These are phyloP conservation scores for Spodoptera littoralis DNA, from an alignment of 2,888 invertebrate species.

Conservation along the genomic window DNA sequence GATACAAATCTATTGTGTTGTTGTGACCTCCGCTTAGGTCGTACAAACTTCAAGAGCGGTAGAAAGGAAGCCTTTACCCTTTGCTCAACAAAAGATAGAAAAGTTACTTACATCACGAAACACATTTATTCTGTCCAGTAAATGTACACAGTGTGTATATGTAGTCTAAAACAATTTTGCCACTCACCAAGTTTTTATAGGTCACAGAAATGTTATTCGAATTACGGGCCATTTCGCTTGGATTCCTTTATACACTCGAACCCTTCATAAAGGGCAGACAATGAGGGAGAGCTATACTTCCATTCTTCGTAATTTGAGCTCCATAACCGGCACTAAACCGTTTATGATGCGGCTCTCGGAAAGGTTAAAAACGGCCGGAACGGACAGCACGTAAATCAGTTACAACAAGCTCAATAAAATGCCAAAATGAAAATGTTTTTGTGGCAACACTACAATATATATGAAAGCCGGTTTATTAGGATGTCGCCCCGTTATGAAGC, in stretches of 20 bases:
- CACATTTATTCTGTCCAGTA: conserved; percentile 57
- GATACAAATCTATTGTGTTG: conserved; percentile 63
- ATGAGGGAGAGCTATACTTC: conserved; percentile 79
- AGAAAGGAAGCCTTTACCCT: conserved; percentile 63
- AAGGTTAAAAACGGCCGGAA: conserved; percentile 83
- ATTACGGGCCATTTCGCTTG: conserved; percentile 80
- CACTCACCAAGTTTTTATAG: conserved; percentile 76
- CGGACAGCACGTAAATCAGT: conserved; percentile 78
- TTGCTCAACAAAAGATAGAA: conserved; percentile 65
- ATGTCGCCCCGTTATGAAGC: conserved; percentile 55
- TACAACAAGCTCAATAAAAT: conserved; percentile 74
- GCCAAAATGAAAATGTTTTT: conserved; percentile 72
- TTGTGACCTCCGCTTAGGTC: conserved; percentile 63
- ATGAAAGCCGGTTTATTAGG: conserved; percentile 61
- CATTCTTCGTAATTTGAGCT: conserved; percentile 84
- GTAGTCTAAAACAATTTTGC: conserved; percentile 71
- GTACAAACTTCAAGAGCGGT: conserved; percentile 63
- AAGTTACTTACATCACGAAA: conserved; percentile 65
- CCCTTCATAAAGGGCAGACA: conserved; percentile 84
- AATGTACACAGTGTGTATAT: conserved; percentile 55
- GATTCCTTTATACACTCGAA: conserved; percentile 81
- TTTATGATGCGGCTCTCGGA: conserved; percentile 84
- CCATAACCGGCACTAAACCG: conserved; percentile 84
- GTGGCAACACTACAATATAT: conserved; percentile 63
- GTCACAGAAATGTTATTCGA: conserved; percentile 84